Base-by-base conservation (phyloP, 1,140 invertebrate genomes). In the Pseudomyrmex sp. region DNA sequence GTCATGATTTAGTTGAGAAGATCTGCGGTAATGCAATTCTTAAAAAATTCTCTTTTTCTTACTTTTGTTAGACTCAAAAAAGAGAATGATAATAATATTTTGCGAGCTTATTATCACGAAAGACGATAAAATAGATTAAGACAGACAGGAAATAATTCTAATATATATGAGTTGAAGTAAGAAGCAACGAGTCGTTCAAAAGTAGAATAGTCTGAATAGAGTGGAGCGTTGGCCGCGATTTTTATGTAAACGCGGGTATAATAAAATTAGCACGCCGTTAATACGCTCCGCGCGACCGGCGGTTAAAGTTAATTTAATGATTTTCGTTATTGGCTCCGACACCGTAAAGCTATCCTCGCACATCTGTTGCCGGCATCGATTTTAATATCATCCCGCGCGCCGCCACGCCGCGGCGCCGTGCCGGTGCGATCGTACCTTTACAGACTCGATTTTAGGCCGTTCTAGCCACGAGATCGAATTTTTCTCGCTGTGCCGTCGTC, bases 361-460 rank as follows among this genome's bases (percentile, higher is more conserved):
- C 92, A 93, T 93, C 92, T 93, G 93, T 93, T 93, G 90, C 92
- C 92, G 76, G 80, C 92, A 92, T 93, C 92, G 93, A 93, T 93
- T 93, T 93, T 93, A 93, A 93, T 93, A 93, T 90, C 89, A 86
- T 87, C 85, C 84, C 88, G 68, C 77, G 87, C 84, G 56, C 77
- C 68, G 83, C 65, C 68, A 80, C 65, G 69, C 7, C 68, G 56
- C 50, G 44, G 35, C 65, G 18, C 46, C 62, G 56, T 50, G 76
- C 54, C 54, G 44, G 54, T 44, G 8, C 54, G 66, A 70, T 80
- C 66, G 54, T 80, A 80, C 44, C 52, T 59, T 70, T 70, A 66
- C 54, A 44, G 54, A 70, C 23, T 80, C 66, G 54, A 12, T 69
- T 80, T 72, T 44, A 61, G 23, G 66, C 54, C 46, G 26, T 13